These are phyloP conservation scores for Cheilosia variabilis DNA, from an alignment of 2,888 invertebrate genomes.

Conservation along the genomic window DNA sequence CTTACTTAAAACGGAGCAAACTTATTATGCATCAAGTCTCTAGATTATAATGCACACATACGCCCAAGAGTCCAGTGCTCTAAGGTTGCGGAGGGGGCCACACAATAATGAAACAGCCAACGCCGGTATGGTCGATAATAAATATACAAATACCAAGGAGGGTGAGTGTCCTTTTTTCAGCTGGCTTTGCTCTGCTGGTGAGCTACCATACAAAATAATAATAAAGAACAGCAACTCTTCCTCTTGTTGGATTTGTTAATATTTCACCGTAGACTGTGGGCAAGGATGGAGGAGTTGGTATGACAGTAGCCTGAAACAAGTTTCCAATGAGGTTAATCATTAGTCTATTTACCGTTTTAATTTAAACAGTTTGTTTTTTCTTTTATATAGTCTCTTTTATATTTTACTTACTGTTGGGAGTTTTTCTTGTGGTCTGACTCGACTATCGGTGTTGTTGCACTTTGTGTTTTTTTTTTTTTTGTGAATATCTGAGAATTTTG, in stretches of 20 bases:
- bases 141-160: constrained; percentile 45
- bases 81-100: background rate
- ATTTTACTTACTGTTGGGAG: constrained; percentile 3
- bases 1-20: constrained; percentile 56
- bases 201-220: constrained; percentile 21
- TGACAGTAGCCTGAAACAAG: constrained; percentile 40
- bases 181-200: constrained; percentile 4
- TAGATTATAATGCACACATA: constrained; percentile 59
- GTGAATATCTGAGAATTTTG: too few relatives aligned
- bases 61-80: constrained; percentile 46
- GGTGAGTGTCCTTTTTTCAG: constrained; percentile 44
- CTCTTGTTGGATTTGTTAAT: constrained; percentile 23
- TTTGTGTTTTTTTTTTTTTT: background rate
- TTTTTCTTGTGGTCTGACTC: background rate
- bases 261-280: constrained; percentile 24
- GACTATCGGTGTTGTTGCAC: background rate
- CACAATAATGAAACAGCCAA: constrained; percentile 37
- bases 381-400: background rate
- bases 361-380: constrained; percentile 12
- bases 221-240: constrained; percentile 3
- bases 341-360: constrained; percentile 48
- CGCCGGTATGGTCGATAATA: constrained; percentile 49
- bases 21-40: constrained; percentile 63
- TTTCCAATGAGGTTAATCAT: constrained; percentile 46
- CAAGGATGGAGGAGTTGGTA: constrained; percentile 13